phyloP scores from a whole-genome alignment of 2,797 vertebrate genomes.

The Masticophis lateralis region DNA sequence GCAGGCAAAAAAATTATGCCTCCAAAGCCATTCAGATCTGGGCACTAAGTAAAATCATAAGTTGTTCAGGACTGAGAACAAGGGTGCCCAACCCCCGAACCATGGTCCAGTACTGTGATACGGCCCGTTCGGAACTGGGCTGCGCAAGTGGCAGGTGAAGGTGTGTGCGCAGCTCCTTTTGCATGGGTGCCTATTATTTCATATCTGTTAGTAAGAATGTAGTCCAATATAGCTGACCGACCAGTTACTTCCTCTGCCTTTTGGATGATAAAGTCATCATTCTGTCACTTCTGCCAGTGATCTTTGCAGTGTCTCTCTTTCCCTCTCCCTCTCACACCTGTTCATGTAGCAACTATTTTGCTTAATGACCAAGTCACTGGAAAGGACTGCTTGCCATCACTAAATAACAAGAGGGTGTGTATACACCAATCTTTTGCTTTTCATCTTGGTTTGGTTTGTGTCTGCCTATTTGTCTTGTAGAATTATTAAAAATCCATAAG shows the following conservation, averaged over 20 bases:
- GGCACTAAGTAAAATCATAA: neutral
- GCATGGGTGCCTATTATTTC: neutral
- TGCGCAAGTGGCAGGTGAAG: neutral
- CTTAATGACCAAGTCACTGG: neutral
- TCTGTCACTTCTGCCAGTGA: neutral
- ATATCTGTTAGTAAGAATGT: neutral
- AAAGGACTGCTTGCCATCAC: neutral
- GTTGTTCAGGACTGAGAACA: neutral
- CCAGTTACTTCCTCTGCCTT: neutral
- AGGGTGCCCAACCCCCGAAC: neutral
- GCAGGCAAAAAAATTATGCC: neutral
- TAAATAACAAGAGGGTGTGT: neutral
- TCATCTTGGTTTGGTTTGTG: neutral
- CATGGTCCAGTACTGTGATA: neutral
- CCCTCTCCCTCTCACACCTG: neutral
- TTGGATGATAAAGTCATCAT: neutral
- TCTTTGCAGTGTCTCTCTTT: neutral
- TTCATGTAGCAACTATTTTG: neutral
- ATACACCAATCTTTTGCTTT: neutral
- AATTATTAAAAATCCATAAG: constrained; percentile 23
- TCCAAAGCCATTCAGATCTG: neutral
- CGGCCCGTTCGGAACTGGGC: too few species aligned
- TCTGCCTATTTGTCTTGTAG: neutral
- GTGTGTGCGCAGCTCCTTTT: neutral
- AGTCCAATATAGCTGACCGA: neutral